Evolutionary conservation across 2,888 invertebrate species (phyloP).

Genomic region (Boloria selene): DNA sequence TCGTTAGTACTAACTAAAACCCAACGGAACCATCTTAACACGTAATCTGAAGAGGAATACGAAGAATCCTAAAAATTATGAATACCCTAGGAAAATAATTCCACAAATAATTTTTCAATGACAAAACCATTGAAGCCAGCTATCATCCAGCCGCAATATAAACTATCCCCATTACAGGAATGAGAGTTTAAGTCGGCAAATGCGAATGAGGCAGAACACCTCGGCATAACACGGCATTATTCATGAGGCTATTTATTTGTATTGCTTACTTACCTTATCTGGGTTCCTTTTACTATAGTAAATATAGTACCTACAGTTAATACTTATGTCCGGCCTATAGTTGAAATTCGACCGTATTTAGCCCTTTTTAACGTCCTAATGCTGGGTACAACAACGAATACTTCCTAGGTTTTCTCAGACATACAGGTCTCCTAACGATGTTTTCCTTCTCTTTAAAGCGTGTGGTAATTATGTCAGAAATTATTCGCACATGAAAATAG

Average conservation of each 20-base stretch:
- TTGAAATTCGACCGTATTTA: too few relatives aligned
- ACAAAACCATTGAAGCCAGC: conserved; percentile 3
- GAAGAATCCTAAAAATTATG: neutral
- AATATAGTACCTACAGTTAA: neutral
- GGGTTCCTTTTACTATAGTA: conserved; percentile 16
- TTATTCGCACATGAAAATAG: too few relatives aligned
- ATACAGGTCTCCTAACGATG: too few relatives aligned
- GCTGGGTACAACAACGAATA: too few relatives aligned
- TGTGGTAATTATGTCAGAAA: too few relatives aligned
- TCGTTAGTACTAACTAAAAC: too few relatives aligned
- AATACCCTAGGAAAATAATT: neutral
- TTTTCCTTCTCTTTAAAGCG: too few relatives aligned
- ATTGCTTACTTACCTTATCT: conserved; percentile 69
- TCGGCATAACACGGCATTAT: conserved; percentile 59
- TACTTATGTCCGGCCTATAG: neutral
- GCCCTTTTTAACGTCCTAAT: too few relatives aligned
- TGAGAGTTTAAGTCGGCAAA: conserved; percentile 77
- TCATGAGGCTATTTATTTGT: conserved; percentile 78
- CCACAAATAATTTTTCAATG: conserved; percentile 8
- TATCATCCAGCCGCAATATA: conserved; percentile 50
- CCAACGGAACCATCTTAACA: too few relatives aligned
- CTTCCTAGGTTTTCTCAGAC: too few relatives aligned
- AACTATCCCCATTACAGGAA: conserved; percentile 72
- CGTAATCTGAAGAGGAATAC: neutral
- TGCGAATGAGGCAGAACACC: conserved; percentile 64